phyloP scores from a whole-genome alignment of 2,113 vertebrate species.

The Myanophis thanlyinensis region DNA sequence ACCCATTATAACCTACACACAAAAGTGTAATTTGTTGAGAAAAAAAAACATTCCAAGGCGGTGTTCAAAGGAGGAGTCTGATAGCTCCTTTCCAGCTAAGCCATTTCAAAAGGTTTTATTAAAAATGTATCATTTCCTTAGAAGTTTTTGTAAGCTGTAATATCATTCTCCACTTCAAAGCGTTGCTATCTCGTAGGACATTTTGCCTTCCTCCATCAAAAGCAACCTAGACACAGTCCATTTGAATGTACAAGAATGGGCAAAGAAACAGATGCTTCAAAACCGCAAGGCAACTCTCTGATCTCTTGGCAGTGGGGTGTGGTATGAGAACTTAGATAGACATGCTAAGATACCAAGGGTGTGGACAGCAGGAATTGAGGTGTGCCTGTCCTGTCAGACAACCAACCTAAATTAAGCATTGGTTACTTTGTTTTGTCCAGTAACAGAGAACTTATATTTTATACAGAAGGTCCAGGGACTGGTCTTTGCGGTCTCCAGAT shows the following conservation, averaged over 20 bases:
- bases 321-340: constrained; percentile 32
- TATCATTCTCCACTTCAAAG: background rate
- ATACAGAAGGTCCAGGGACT: background rate
- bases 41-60: background rate
- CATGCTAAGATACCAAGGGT: constrained; percentile 4
- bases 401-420: background rate
- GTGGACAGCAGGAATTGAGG: constrained; percentile 42
- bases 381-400: constrained; percentile 14
- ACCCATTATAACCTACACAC: background rate
- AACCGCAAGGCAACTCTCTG: background rate
- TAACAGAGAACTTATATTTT: background rate
- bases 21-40: background rate
- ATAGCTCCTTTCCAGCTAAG: background rate
- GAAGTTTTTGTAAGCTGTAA: background rate
- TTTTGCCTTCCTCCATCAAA: background rate
- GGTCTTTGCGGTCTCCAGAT: background rate
- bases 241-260: background rate
- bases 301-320: constrained; percentile 25
- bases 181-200: background rate
- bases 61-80: background rate
- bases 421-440: background rate
- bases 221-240: background rate
- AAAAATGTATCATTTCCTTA: background rate
- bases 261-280: background rate
- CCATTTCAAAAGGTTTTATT: background rate